These are phyloP conservation scores for Druon quercuslanigerum DNA, from an alignment of 1,140 invertebrate genomes.

Conservation along the genomic window DNA sequence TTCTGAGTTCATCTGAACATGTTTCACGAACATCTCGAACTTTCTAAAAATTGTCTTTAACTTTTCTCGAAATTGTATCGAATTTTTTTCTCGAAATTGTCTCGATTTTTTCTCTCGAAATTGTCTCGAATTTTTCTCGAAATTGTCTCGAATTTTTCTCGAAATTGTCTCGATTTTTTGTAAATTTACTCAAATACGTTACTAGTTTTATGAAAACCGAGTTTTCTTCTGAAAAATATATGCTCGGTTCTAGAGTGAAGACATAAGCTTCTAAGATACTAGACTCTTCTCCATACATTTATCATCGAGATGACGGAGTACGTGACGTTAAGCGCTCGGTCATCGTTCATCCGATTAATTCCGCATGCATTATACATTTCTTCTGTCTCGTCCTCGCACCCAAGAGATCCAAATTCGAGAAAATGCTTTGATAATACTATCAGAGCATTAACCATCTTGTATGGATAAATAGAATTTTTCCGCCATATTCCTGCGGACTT, in stretches of 20 bases:
- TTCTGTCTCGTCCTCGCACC: neutral
- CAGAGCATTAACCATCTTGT: neutral
- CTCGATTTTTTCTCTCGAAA: too few species aligned
- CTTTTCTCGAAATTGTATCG: too few species aligned
- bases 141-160: too few species aligned
- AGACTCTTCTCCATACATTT: constrained; percentile 44
- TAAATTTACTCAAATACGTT: too few species aligned
- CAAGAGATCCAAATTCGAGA: neutral
- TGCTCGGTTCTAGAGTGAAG: neutral
- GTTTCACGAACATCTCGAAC: too few species aligned
- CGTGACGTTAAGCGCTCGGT: constrained; percentile 43
- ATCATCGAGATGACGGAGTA: constrained; percentile 46
- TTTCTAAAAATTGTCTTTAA: too few species aligned
- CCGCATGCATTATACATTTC: constrained; percentile 28
- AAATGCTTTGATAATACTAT: neutral
- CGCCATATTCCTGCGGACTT: neutral
- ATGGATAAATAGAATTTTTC: constrained; percentile 8
- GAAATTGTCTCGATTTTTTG: too few species aligned
- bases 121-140: too few species aligned
- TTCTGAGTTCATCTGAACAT: too few species aligned
- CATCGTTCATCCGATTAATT: constrained; percentile 51
- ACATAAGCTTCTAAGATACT: constrained; percentile 48
- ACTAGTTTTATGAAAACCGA: too few species aligned
- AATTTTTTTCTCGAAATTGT: too few species aligned
- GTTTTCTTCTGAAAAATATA: too few species aligned